Evolutionary conservation across 1,140 invertebrate genomes (phyloP).

Genomic region (Platorchestia sp.): DNA sequence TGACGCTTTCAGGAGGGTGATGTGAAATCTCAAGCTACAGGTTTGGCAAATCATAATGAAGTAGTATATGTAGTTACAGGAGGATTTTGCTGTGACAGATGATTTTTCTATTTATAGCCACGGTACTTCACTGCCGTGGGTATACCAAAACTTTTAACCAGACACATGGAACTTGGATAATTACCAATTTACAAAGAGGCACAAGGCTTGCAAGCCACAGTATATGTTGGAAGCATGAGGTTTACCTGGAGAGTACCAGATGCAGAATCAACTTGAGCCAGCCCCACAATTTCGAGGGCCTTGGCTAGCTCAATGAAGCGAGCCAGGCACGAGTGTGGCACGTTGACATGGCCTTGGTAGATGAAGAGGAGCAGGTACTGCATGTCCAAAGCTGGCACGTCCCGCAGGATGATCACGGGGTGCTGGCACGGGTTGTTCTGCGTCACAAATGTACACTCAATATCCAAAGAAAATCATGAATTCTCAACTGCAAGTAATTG

Average conservation of each 20-base stretch:
- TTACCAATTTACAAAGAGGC: too few species aligned
- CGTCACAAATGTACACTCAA: too few species aligned
- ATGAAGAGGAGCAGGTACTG: constrained; percentile 87
- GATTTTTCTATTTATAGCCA: too few species aligned
- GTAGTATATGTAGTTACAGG: too few species aligned
- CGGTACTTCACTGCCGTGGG: too few species aligned
- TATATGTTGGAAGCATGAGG: background rate
- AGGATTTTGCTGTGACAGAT: too few species aligned
- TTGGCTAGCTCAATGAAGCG: constrained; percentile 69
- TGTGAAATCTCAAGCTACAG: too few species aligned
- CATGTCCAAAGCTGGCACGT: constrained; percentile 85
- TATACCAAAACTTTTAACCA: too few species aligned
- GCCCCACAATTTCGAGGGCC: constrained; percentile 68
- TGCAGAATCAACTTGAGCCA: constrained; percentile 64
- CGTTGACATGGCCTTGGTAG: constrained; percentile 77
- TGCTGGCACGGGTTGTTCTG: constrained; percentile 86
- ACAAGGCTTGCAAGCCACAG: too few species aligned
- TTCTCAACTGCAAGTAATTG: background rate
- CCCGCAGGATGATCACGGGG: constrained; percentile 88
- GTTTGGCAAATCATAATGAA: too few species aligned
- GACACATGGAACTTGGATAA: too few species aligned
- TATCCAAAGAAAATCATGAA: background rate
- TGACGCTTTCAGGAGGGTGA: too few species aligned
- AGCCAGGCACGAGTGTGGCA: constrained; percentile 70
- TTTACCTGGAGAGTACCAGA: background rate